Evolutionary conservation across 2,113 vertebrate species (phyloP), one percentile per base, ranked within the genome.

Genomic region (Terrapene triunguis): DNA sequence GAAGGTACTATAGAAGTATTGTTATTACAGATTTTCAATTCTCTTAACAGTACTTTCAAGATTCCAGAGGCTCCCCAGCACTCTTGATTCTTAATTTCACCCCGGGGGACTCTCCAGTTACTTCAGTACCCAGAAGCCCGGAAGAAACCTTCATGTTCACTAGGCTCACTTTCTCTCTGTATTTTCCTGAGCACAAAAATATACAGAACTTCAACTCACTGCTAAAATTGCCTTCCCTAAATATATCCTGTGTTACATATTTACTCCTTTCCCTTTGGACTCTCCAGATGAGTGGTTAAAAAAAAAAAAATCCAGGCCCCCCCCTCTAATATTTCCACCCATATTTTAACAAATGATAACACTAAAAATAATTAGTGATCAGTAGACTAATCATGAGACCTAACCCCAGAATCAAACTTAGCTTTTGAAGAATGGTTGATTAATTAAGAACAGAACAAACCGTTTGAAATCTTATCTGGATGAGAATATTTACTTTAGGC

Each of bases 1-100:
- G 78, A 94, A 95, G 57, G 54, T 86, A n/a, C 19, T 27, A 57
- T 19, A 72, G 51, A 88, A 96, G 38, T 76, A 87, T 82, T 96
- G 92, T 95, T 94, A 88, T 82, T 88, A 89, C 42, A 44, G 55
- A 83, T 82, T 97, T 86, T 89, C 95, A 94, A 87, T 88, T 85
- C 83, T 96, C 90, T 97, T 80, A 88, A 92, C 10, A 95, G 65
- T 51, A 51, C n/a, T 19, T 80, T 22, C 53, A 89, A 57, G 19
- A 42, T 62, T 97, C 51, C 89, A 90, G 76, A 88, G 53, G 22
- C 78, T 92, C 59, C 87, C 16, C 38, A 88, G 78, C 38, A 82
- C 44, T 94, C 89, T 29, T 12, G 1, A 3, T 92, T 93, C 91
- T 89, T 91, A 87, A 85, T 95, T 96, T 93, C 91, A 80, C 50